Conservation (phyloP, 2,113 vertebrate species). For the Eublepharis macularius region DNA sequence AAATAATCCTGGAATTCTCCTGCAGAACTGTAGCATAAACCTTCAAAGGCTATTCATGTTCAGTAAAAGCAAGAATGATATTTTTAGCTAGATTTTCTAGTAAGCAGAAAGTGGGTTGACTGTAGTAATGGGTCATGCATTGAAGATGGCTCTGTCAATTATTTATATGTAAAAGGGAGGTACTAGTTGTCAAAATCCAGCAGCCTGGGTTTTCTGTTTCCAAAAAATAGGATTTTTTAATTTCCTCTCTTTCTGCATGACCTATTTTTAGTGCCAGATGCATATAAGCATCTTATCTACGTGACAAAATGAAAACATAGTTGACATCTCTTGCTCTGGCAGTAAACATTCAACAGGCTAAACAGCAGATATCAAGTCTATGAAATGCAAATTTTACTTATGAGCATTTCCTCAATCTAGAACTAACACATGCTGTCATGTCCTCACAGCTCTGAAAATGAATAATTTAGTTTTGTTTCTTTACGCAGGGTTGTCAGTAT, state of each 20-base stretch:
- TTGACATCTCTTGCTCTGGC: background rate
- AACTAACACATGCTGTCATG: background rate
- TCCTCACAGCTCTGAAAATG: background rate
- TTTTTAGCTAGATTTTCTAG: constrained; percentile 40
- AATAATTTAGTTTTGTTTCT: constrained; percentile 4
- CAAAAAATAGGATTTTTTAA: constrained; percentile 31
- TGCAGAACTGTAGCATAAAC: constrained; percentile 36
- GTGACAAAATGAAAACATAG: background rate
- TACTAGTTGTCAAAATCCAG: background rate
- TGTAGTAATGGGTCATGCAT: constrained; percentile 25
- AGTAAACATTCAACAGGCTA: background rate
- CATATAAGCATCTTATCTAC: constrained; percentile 35
- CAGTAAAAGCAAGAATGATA: constrained; percentile 15
- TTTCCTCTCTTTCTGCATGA: constrained; percentile 20
- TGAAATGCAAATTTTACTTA: background rate
- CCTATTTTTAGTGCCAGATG: constrained; percentile 40
- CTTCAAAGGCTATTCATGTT: constrained; percentile 44
- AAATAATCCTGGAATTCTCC: constrained; percentile 46
- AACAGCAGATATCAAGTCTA: constrained; percentile 7
- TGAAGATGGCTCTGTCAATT: background rate
- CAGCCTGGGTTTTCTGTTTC: constrained; percentile 4
- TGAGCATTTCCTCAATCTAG: constrained; percentile 23
- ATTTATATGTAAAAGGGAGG: background rate
- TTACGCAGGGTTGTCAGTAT: background rate
- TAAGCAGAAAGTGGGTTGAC: background rate